Evolutionary conservation across 2,888 invertebrate species (phyloP).

Genomic region (Drosophila borealis): DNA sequence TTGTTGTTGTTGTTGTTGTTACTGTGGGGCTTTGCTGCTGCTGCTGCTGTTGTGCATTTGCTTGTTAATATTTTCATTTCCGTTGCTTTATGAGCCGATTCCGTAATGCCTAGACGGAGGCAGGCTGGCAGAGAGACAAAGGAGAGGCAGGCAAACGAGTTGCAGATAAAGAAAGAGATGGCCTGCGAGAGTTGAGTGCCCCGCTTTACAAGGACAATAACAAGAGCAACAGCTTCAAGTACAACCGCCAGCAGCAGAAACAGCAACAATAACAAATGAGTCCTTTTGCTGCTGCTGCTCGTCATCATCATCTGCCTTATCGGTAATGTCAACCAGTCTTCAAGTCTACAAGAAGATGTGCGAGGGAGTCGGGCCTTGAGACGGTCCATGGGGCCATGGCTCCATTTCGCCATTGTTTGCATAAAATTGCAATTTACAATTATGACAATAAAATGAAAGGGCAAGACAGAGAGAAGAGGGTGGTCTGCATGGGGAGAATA

Average conservation of each 20-base stretch:
- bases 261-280: slow-evolving; percentile 54
- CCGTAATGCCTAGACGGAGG: slow-evolving; percentile 70
- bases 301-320: slow-evolving; percentile 53
- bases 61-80: slow-evolving; percentile 83
- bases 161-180: slow-evolving; percentile 1
- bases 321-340: slow-evolving; percentile 69
- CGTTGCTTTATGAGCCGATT: slow-evolving; percentile 79
- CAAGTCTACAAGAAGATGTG: slow-evolving; percentile 4
- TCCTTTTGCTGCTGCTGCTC: slow-evolving; percentile 17
- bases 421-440: slow-evolving; percentile 83
- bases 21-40: slow-evolving; percentile 28
- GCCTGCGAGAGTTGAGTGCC: slow-evolving; percentile 67
- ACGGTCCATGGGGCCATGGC: slow-evolving; percentile 5
- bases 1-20: slow-evolving; percentile 24
- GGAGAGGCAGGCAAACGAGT: slow-evolving; percentile 1
- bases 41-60: slow-evolving; percentile 70
- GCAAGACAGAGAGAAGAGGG: slow-evolving; percentile 17
- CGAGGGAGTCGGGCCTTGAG: slow-evolving; percentile 25
- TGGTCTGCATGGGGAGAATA: background rate
- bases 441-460: slow-evolving; percentile 70
- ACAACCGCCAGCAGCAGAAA: slow-evolving; percentile 44
- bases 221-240: slow-evolving; percentile 72
- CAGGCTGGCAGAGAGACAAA: slow-evolving; percentile 14
- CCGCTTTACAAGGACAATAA: slow-evolving; percentile 69
- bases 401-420: slow-evolving; percentile 70